phyloP scores from a whole-genome alignment of 2,888 invertebrate genomes.

The Aleiodes leptofemur region DNA sequence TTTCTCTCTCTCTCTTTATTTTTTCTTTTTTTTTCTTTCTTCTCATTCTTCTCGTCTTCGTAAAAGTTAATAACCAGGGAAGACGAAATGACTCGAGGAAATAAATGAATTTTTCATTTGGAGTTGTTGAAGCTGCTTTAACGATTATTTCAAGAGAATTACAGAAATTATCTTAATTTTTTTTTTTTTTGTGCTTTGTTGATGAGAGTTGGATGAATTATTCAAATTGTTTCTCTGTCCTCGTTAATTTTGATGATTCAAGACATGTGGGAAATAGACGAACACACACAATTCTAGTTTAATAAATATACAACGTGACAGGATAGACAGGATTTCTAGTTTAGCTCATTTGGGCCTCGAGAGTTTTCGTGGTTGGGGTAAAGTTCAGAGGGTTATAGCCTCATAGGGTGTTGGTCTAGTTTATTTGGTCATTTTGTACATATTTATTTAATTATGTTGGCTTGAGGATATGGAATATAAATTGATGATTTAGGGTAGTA shows the following conservation, averaged over 20 bases:
- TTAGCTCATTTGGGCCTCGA: not conserved
- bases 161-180: not conserved
- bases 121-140: not conserved
- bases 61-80: not conserved
- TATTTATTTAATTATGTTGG: too few relatives aligned
- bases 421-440: too few relatives aligned
- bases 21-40: not conserved
- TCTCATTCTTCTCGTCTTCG: not conserved
- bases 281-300: slow-evolving; percentile 4
- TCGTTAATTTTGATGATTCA: too few relatives aligned
- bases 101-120: not conserved
- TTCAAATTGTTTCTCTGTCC: too few relatives aligned
- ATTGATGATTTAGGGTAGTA: too few relatives aligned
- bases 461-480: too few relatives aligned
- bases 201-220: too few relatives aligned
- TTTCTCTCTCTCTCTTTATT: too few relatives aligned
- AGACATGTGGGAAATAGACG: not conserved
- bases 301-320: not conserved
- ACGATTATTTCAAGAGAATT: not conserved
- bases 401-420: not conserved
- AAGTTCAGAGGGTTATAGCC: slow-evolving; percentile 19
- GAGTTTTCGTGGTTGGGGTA: not conserved
- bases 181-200: too few relatives aligned
- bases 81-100: too few relatives aligned
- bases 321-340: not conserved